phyloP scores from a whole-genome alignment of 2,113 vertebrate species.

The Caranx ignobilis region DNA sequence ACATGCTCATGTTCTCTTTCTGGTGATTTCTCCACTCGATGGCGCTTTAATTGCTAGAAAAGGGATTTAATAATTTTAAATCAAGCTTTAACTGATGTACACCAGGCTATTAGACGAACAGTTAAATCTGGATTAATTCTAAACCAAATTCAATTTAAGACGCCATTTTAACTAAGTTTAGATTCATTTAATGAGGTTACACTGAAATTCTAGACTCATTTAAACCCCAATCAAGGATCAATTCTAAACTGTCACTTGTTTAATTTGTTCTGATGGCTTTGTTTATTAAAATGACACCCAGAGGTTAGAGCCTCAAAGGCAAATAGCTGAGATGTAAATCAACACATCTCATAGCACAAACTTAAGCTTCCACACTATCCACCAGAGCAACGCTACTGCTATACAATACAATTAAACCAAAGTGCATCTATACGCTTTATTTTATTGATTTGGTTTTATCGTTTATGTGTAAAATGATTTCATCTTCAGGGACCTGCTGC shows the following conservation, averaged over 20 bases:
- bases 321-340: slow-evolving; percentile 38
- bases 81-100: slow-evolving; percentile 32
- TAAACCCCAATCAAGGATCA: slow-evolving; percentile 67
- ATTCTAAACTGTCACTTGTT: slow-evolving; percentile 63
- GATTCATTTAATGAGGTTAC: slow-evolving; percentile 61
- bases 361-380: not conserved
- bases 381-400: not conserved
- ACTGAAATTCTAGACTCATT: slow-evolving; percentile 58
- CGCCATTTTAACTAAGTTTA: slow-evolving; percentile 47
- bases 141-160: slow-evolving; percentile 46
- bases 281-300: slow-evolving; percentile 53
- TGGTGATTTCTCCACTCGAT: slow-evolving; percentile 1
- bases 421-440: slow-evolving; percentile 9
- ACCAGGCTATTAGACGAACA: slow-evolving; percentile 14
- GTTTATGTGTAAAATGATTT: slow-evolving; percentile 27
- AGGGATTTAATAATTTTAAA: slow-evolving; percentile 32
- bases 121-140: slow-evolving; percentile 37
- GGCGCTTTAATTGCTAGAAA: not conserved
- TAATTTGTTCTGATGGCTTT: slow-evolving; percentile 62
- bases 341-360: slow-evolving; percentile 24
- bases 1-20: slow-evolving; percentile 9
- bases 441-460: slow-evolving; percentile 22
- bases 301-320: slow-evolving; percentile 29
- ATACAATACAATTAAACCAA: slow-evolving; percentile 28
- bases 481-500: slow-evolving; percentile 22